Evolutionary conservation across 2,797 vertebrate genomes (phyloP).

Genomic region (Sebastes steindachneri): DNA sequence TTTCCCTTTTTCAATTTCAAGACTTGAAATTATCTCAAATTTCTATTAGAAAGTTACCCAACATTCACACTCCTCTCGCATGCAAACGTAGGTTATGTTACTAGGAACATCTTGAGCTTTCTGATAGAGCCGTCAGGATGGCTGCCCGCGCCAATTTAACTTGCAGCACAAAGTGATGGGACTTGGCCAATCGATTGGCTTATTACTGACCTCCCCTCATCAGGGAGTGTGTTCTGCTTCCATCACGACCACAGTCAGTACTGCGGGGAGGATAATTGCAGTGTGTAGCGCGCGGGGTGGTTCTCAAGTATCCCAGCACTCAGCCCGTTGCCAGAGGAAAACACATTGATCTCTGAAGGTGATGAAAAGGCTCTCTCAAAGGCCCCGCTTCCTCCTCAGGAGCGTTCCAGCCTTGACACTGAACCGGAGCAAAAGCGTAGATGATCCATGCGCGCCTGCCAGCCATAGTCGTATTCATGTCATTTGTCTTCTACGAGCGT

Average conservation of each 20-base stretch:
- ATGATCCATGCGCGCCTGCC: conserved; percentile 61
- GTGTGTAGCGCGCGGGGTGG: conserved; percentile 60
- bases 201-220: conserved; percentile 73
- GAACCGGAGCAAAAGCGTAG: conserved; percentile 56
- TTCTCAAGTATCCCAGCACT: conserved; percentile 77
- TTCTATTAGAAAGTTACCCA: conserved; percentile 14
- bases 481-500: conserved; percentile 35
- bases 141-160: conserved; percentile 57
- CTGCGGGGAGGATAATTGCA: conserved; percentile 76
- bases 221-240: conserved; percentile 71
- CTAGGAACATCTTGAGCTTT: conserved; percentile 26
- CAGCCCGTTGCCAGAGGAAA: conserved; percentile 76
- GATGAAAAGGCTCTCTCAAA: conserved; percentile 80
- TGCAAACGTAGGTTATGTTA: not conserved
- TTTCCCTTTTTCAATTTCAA: conserved; percentile 36
- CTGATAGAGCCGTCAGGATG: conserved; percentile 61
- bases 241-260: conserved; percentile 71
- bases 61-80: conserved; percentile 16
- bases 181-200: conserved; percentile 74
- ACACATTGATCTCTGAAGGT: conserved; percentile 81
- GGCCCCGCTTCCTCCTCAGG: conserved; percentile 66
- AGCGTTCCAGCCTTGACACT: conserved; percentile 60
- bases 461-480: conserved; percentile 37
- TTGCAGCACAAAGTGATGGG: conserved; percentile 58
- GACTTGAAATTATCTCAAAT: conserved; percentile 22